These are phyloP conservation scores for Platysteira castanea DNA, from an alignment of 2,113 vertebrate genomes.

Conservation along the genomic window DNA sequence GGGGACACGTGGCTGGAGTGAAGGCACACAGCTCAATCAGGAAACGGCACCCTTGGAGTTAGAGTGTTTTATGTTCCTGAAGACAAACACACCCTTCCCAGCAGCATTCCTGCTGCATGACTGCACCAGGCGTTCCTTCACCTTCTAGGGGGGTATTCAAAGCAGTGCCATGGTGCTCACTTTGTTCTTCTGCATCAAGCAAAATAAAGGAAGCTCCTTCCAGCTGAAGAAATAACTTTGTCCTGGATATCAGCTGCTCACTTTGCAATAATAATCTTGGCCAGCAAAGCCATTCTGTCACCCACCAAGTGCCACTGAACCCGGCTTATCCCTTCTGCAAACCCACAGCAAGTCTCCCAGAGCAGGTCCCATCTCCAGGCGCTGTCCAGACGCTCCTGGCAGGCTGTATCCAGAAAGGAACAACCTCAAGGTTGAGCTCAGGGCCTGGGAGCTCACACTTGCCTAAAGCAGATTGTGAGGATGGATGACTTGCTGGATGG, in stretches of 20 bases:
- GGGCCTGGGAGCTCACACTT: not conserved
- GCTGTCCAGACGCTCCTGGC: fast-evolving
- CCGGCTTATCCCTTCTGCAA: not conserved
- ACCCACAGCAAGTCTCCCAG: not conserved
- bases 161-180: fast-evolving
- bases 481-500: not conserved
- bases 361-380: not conserved
- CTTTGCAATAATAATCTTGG: not conserved
- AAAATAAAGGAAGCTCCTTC: not conserved
- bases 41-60: not conserved
- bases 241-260: not conserved
- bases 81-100: not conserved
- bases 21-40: not conserved
- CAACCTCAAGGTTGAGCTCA: not conserved
- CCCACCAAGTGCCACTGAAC: not conserved
- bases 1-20: not conserved
- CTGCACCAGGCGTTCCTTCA: not conserved
- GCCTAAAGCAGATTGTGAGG: not conserved
- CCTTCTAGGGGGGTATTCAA: not conserved
- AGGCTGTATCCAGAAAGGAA: not conserved
- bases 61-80: not conserved
- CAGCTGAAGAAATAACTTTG: not conserved
- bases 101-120: not conserved
- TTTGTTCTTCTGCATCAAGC: not conserved
- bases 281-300: not conserved